Conservation (phyloP, 2,888 invertebrate species). For the Idaea biselata region DNA sequence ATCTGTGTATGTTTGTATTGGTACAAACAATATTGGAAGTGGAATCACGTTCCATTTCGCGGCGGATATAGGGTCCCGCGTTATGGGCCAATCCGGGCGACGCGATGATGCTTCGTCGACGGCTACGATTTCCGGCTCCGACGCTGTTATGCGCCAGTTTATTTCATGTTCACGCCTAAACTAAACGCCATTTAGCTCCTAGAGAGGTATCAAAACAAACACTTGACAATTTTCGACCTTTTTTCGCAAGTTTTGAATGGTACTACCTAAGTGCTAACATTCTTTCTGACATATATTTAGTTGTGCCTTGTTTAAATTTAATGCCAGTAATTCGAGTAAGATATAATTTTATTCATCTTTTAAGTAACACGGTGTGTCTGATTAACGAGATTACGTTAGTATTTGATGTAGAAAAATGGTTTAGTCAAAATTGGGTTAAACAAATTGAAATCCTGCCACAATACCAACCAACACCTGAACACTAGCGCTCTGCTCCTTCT, state of each 20-base stretch:
- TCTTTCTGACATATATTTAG: no score
- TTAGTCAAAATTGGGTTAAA: constrained; percentile 54
- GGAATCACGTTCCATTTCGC: constrained; percentile 68
- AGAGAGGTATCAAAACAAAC: constrained; percentile 40
- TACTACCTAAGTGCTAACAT: neutral
- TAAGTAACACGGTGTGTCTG: no score
- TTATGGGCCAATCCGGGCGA: constrained; percentile 58
- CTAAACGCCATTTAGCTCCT: constrained; percentile 36
- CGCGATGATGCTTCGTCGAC: constrained; percentile 64
- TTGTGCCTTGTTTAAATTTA: no score
- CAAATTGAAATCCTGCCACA: constrained; percentile 61
- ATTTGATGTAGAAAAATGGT: constrained; percentile 35
- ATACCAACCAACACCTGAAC: constrained; percentile 58
- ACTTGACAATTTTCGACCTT: constrained; percentile 27
- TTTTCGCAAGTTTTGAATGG: constrained; percentile 29
- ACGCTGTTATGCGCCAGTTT: constrained; percentile 51
- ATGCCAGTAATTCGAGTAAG: no score
- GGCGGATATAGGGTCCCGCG: constrained; percentile 68
- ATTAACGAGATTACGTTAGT: no score
- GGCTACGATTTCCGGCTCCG: constrained; percentile 65
- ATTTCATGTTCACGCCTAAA: constrained; percentile 48
- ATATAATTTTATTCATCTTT: no score
- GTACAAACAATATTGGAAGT: constrained; percentile 54
- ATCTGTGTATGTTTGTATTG: constrained; percentile 27
- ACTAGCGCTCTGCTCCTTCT: no score